phyloP scores from a whole-genome alignment of 2,888 invertebrate species.

The Synanthedon andrenaeformis region DNA sequence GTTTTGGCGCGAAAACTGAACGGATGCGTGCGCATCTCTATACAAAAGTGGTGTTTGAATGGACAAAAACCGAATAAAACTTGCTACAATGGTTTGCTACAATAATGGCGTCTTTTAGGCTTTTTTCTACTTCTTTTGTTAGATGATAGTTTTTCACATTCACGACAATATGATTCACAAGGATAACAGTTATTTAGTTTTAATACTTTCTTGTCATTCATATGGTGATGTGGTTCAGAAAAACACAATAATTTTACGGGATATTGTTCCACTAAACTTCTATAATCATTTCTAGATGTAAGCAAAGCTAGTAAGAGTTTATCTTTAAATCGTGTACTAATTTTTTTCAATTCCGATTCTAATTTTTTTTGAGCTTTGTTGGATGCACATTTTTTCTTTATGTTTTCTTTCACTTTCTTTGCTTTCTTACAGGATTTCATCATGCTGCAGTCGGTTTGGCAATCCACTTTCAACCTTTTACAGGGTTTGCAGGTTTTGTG shows the following conservation, averaged over 20 bases:
- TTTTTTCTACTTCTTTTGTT: background rate
- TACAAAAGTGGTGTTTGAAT: too few species aligned
- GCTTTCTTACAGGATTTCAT: too few species aligned
- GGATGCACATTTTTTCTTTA: too few species aligned
- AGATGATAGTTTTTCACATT: slow-evolving; percentile 13
- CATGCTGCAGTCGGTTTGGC: too few species aligned
- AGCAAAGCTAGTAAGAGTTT: slow-evolving; percentile 20
- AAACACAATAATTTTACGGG: slow-evolving; percentile 7
- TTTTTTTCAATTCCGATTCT: slow-evolving; percentile 9
- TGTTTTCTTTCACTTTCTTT: too few species aligned
- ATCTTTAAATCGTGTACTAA: slow-evolving; percentile 12
- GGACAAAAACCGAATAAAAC: background rate
- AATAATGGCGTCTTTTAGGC: background rate
- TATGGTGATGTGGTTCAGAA: slow-evolving; percentile 10
- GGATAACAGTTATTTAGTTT: slow-evolving; percentile 16
- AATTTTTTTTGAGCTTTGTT: too few species aligned
- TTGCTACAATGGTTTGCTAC: too few species aligned
- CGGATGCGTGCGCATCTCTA: too few species aligned
- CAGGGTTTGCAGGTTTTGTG: too few species aligned
- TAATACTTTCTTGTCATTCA: slow-evolving; percentile 12
- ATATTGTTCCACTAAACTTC: slow-evolving; percentile 6
- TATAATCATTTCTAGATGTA: slow-evolving; percentile 12
- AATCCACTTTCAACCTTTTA: too few species aligned
- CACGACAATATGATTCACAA: slow-evolving; percentile 22
- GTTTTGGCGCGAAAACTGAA: too few species aligned